Evolutionary conservation across 2,888 invertebrate genomes (phyloP), one percentile per base, ranked within the genome.

Genomic region (Poecilus cupreus): DNA sequence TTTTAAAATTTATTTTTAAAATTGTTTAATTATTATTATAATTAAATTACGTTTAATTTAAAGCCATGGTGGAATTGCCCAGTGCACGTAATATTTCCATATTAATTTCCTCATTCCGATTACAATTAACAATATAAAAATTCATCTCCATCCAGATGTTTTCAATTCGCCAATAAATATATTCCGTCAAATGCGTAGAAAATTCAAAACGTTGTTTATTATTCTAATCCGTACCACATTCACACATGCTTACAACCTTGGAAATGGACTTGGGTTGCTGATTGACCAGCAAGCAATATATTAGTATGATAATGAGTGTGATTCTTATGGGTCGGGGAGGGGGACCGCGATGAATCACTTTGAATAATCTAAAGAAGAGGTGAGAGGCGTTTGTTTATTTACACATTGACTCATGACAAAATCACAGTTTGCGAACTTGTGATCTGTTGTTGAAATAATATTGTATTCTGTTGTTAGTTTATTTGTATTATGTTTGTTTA

Each of bases 191-290:
- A 60, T 60, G 60, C 60, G 60, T 60, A 60, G 8, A 24, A n/a
- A 11, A n/a, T 57, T 20, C 18, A 2, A 70, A 39, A 39, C 22
- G 32, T 77, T 77, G 22, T 77, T 60, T 77, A 77, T 77, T 77
- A 77, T 77, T 77, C 60, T 13, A 13, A 57, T 4, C 37, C 13
- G 18, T 37, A 60, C 46, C 37, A 54, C 43, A 72, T 43, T 72
- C 46, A 72, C 57, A 60, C 77, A 77, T 43, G 24, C 22, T 76
- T 60, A 43, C 57, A 77, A 43, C 77, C 77, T 77, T 77, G 77
- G 32, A 39, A 77, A 32, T 57, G 60, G 39, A 60, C 57, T 60
- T 39, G 39, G 37, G 18, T 18, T 60, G 77, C 60, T 24, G 32
- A 60, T 77, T 57, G 60, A 77, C 57, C 43, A 57, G 74, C 22